Evolutionary conservation across 2,113 vertebrate genomes (phyloP).

Genomic region (Larimichthys polyactis): DNA sequence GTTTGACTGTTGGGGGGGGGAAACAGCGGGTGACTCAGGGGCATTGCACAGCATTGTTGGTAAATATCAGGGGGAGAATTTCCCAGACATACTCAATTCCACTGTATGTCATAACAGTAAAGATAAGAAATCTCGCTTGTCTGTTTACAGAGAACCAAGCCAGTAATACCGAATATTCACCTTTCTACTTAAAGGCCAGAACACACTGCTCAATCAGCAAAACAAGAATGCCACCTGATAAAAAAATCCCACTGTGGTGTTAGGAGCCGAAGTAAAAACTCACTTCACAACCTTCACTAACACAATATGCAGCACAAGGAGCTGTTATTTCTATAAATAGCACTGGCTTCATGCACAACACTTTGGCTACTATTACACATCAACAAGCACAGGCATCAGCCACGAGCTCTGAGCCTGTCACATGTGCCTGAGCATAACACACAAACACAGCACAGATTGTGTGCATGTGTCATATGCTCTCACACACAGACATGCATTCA

Average conservation of each 20-base stretch:
- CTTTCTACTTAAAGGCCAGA: background rate
- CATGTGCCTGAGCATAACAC: constrained; percentile 62
- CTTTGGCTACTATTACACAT: constrained; percentile 75
- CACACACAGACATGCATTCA: constrained; percentile 52
- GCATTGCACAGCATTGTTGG: constrained; percentile 32
- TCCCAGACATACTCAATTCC: constrained; percentile 19
- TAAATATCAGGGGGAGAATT: constrained; percentile 60
- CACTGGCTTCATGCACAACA: constrained; percentile 64
- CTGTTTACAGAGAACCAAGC: background rate
- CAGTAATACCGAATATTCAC: constrained; percentile 28
- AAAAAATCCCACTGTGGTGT: constrained; percentile 47
- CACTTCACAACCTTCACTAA: constrained; percentile 55
- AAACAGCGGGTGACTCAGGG: constrained; percentile 39
- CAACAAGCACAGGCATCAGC: constrained; percentile 71
- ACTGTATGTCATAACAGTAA: constrained; percentile 16
- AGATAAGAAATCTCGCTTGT: background rate
- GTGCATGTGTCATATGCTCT: constrained; percentile 66
- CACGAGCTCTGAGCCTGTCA: constrained; percentile 66
- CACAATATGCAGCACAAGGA: constrained; percentile 67
- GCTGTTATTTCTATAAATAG: constrained; percentile 77
- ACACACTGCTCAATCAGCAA: constrained; percentile 4
- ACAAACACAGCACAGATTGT: constrained; percentile 58
- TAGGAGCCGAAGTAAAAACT: constrained; percentile 47
- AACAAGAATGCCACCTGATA: constrained; percentile 30
- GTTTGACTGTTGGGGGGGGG: constrained; percentile 25